A percentile compares a stretch with the other conserved stretches of the same genome.
These are phyloP conservation scores for Fundulus diaphanus DNA, from an alignment of 2,797 vertebrate species.

Conservation along the genomic window DNA sequence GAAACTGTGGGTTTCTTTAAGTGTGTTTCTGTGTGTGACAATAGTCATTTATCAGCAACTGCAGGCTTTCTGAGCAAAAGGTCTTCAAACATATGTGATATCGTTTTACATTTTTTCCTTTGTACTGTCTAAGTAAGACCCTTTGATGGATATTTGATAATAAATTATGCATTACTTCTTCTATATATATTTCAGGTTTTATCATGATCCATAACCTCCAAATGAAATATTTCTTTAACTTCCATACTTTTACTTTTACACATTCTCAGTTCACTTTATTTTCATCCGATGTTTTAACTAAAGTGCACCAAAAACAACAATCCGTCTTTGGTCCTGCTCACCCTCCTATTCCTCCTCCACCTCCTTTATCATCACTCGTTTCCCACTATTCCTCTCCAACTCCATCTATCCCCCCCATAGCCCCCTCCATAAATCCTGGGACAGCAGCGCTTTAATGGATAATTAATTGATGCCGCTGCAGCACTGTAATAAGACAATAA, in stretches of 20 bases:
- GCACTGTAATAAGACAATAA: conserved; percentile 99
- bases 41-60: conserved; percentile 18
- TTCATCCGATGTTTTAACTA: conserved; percentile 45
- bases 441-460: conserved; percentile 98
- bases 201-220: conserved; percentile 26
- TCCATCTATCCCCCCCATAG: conserved; percentile 59
- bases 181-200: conserved; percentile 29
- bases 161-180: conserved; percentile 34
- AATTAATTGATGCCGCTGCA: conserved; percentile 99
- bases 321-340: conserved; percentile 45
- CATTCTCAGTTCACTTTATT: conserved; percentile 40
- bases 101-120: not conserved
- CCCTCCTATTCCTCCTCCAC: conserved; percentile 58
- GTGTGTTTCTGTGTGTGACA: conserved; percentile 1
- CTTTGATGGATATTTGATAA: conserved; percentile 3
- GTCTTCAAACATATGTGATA: too few species aligned
- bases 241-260: conserved; percentile 39
- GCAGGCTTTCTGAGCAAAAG: not conserved
- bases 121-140: not conserved
- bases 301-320: conserved; percentile 48
- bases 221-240: conserved; percentile 44
- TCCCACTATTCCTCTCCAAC: conserved; percentile 81
- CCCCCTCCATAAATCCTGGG: conserved; percentile 91
- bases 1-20: too few species aligned
- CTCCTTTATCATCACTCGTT: conserved; percentile 40